Conservation (phyloP, 2,888 invertebrate species). For the Zygaena filipendulae region DNA sequence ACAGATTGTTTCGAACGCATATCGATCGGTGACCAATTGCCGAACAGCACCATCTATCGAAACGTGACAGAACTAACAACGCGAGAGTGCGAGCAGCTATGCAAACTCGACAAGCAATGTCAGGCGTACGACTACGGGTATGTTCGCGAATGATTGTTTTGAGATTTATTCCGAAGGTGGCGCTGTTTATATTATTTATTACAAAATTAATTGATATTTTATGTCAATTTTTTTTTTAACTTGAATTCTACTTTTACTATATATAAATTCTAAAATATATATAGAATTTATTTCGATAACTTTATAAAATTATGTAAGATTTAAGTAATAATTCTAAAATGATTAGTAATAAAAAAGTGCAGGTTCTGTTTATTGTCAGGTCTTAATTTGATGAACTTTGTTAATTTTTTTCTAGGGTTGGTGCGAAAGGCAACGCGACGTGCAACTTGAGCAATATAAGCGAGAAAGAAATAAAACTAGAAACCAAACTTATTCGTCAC, state of each 20-base stretch:
- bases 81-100: conserved; percentile 71
- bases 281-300: no score
- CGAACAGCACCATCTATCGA: conserved; percentile 67
- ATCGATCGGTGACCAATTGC: conserved; percentile 71
- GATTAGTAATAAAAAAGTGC: no score
- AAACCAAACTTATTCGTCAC: conserved; percentile 32
- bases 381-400: no score
- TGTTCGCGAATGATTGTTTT: conserved; percentile 34
- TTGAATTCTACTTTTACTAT: background rate
- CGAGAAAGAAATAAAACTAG: conserved; percentile 44
- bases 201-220: no score
- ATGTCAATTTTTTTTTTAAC: background rate
- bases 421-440: conserved; percentile 59
- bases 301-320: no score
- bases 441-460: conserved; percentile 44
- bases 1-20: conserved; percentile 74
- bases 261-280: no score
- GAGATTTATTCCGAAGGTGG: conserved; percentile 1
- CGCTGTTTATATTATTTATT: background rate
- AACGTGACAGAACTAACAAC: conserved; percentile 70
- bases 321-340: no score
- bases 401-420: conserved; percentile 40
- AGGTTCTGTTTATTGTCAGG: no score
- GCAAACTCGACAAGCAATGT: conserved; percentile 72
- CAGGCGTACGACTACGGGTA: conserved; percentile 74